phyloP scores from a whole-genome alignment of 2,797 vertebrate species.

The Sebastes itinus region DNA sequence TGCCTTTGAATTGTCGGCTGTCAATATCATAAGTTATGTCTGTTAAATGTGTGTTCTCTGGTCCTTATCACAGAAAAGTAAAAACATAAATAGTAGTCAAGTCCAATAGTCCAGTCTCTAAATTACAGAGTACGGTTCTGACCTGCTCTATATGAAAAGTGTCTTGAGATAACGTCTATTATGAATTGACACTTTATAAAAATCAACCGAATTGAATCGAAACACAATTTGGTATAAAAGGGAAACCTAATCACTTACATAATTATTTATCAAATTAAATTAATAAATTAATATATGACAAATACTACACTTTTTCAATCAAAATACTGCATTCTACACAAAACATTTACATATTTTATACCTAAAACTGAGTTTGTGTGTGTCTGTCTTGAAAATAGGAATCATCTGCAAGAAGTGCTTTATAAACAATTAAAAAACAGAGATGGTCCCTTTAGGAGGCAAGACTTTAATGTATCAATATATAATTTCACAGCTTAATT shows the following conservation, averaged over 20 bases:
- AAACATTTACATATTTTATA: background rate
- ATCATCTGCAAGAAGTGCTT: background rate
- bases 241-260: background rate
- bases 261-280: background rate
- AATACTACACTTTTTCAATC: background rate
- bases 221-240: background rate
- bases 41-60: background rate
- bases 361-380: background rate
- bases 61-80: background rate
- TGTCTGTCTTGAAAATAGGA: background rate
- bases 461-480: background rate
- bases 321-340: background rate
- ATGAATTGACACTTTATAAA: too few species aligned
- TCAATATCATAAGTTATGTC: background rate
- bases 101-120: too few species aligned
- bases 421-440: background rate
- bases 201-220: too few species aligned
- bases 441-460: background rate
- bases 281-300: background rate
- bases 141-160: too few species aligned
- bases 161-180: too few species aligned
- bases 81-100: background rate
- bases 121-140: too few species aligned
- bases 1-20: background rate
- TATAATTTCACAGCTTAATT: background rate